A percentile compares a stretch with the other conserved stretches of the same genome.
Evolutionary conservation across 1,140 invertebrate species (phyloP).

Genomic region (Drosophila mauritiana): DNA sequence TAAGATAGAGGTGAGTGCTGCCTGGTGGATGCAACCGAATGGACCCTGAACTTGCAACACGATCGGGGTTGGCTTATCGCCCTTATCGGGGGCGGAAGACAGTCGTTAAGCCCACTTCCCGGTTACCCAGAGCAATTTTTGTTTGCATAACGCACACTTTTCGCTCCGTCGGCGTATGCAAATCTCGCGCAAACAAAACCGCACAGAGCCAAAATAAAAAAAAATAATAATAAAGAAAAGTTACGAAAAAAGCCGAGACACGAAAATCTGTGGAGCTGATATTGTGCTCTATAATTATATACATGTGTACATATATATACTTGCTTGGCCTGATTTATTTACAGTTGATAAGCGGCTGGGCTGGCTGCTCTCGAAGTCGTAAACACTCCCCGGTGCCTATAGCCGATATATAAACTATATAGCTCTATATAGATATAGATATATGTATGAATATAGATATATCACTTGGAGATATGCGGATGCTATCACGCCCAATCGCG

Average conservation of each 20-base stretch:
- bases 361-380: constrained; percentile 9
- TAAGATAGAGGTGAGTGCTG: too few relatives aligned
- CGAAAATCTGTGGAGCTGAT: constrained; percentile 13
- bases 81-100: constrained; percentile 16
- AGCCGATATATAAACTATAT: constrained; percentile 10
- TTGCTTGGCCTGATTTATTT: constrained; percentile 46
- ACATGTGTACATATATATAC: constrained; percentile 3
- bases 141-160: constrained; percentile 17
- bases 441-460: background rate
- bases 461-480: constrained; percentile 4
- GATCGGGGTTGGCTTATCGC: constrained; percentile 2
- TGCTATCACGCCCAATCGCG: constrained; percentile 76
- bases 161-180: background rate
- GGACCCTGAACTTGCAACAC: constrained; percentile 18
- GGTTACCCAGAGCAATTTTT: background rate
- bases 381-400: constrained; percentile 21
- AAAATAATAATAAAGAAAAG: background rate
- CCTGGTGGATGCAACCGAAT: background rate
- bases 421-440: background rate
- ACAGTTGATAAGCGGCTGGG: constrained; percentile 24
- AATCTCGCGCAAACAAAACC: constrained; percentile 7
- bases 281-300: constrained; percentile 36
- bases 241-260: background rate
- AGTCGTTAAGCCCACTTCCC: background rate
- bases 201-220: background rate